Conservation (phyloP, 2,113 vertebrate species). For the Scomber japonicus region DNA sequence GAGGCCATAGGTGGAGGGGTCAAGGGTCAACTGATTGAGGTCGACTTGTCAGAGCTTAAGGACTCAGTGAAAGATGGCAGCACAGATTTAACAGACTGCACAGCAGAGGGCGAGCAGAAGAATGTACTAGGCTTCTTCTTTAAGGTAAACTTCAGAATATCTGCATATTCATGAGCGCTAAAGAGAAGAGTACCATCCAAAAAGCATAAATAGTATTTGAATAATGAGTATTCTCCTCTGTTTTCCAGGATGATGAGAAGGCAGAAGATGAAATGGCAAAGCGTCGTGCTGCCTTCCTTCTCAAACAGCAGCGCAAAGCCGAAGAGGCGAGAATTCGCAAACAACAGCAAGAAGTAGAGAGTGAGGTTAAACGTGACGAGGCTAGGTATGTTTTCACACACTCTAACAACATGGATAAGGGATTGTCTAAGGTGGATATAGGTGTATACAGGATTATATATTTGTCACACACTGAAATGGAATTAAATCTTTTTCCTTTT, state of each 20-base stretch:
- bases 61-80: conserved; percentile 82
- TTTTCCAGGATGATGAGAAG: conserved; percentile 92
- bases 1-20: conserved; percentile 77
- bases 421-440: neutral
- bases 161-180: neutral
- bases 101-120: conserved; percentile 89
- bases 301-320: conserved; percentile 96
- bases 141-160: conserved; percentile 86
- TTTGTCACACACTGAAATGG: too few species aligned
- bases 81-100: conserved; percentile 68
- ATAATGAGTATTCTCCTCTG: neutral
- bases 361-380: conserved; percentile 93
- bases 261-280: conserved; percentile 95
- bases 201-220: neutral
- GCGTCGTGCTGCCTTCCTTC: conserved; percentile 92
- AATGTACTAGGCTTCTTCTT: conserved; percentile 95
- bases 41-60: conserved; percentile 90
- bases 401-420: neutral
- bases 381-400: conserved; percentile 83
- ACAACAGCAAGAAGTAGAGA: conserved; percentile 92
- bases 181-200: neutral
- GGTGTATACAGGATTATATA: too few species aligned
- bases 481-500: neutral
- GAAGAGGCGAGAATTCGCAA: conserved; percentile 92
- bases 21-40: conserved; percentile 93